A percentile compares a stretch with the other conserved stretches of the same genome.
These are phyloP conservation scores for Amiota minor DNA, from an alignment of 2,888 invertebrate species.

Conservation along the genomic window DNA sequence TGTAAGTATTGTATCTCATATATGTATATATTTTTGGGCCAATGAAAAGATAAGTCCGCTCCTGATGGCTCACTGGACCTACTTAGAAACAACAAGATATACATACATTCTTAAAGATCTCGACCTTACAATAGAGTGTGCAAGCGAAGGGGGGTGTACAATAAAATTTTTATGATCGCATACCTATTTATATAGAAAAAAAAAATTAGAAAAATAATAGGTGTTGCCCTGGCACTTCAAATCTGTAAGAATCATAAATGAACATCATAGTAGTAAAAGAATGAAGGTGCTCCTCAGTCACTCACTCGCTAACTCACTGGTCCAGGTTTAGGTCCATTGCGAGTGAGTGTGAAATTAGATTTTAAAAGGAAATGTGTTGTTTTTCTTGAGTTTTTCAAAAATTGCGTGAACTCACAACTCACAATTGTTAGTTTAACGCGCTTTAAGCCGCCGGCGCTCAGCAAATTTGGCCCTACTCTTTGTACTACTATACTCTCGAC, in stretches of 20 bases:
- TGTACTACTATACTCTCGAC: not conserved
- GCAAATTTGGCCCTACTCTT: not conserved
- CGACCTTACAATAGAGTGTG: too few species aligned
- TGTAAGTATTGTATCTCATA: too few species aligned
- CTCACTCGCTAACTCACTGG: too few species aligned
- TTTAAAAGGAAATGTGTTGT: slow-evolving; percentile 30
- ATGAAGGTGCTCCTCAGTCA: slow-evolving; percentile 33
- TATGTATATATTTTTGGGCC: too few species aligned
- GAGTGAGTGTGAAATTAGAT: slow-evolving; percentile 17
- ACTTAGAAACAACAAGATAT: too few species aligned
- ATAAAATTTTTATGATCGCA: slow-evolving; percentile 26
- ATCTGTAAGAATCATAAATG: not conserved
- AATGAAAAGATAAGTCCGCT: too few species aligned
- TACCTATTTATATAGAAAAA: slow-evolving; percentile 25
- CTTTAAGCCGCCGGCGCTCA: slow-evolving; percentile 51
- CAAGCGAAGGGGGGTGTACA: slow-evolving; percentile 34
- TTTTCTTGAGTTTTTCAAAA: slow-evolving; percentile 38
- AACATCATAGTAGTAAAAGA: slow-evolving; percentile 31
- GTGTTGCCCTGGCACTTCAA: not conserved
- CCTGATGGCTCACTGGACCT: too few species aligned
- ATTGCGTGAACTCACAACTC: slow-evolving; percentile 53
- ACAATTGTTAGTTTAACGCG: slow-evolving; percentile 10
- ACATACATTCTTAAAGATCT: too few species aligned
- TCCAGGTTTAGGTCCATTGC: too few species aligned
- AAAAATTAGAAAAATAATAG: slow-evolving; percentile 19